Evolutionary conservation across 2,888 invertebrate genomes (phyloP).

Genomic region (Chydorus sphaericus): DNA sequence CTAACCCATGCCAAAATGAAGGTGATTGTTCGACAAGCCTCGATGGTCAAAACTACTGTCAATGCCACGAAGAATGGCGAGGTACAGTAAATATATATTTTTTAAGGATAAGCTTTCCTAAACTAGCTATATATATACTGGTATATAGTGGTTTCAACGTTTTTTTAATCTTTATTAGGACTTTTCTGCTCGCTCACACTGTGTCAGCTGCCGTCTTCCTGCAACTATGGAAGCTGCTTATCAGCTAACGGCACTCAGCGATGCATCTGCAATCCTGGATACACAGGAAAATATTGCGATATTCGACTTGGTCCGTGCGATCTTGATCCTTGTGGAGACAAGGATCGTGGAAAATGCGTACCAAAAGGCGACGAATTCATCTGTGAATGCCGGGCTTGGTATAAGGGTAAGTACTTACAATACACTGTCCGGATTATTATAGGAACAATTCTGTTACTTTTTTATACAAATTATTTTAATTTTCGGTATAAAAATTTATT

Average conservation of each 20-base stretch:
- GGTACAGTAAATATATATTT: conserved; percentile 32
- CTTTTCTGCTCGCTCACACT: conserved; percentile 58
- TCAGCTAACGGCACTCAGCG: conserved; percentile 26
- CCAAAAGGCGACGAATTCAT: conserved; percentile 48
- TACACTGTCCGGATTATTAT: too few relatives aligned
- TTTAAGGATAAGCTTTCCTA: neutral
- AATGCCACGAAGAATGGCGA: conserved; percentile 54
- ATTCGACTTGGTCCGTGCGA: conserved; percentile 54
- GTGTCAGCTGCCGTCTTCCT: conserved; percentile 51
- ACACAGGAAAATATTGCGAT: conserved; percentile 47
- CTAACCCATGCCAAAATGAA: conserved; percentile 55
- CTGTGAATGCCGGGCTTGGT: conserved; percentile 60
- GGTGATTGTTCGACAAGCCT: conserved; percentile 50
- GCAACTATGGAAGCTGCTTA: conserved; percentile 48
- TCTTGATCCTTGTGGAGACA: conserved; percentile 55
- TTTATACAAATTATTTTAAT: neutral
- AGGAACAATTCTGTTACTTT: too few relatives aligned
- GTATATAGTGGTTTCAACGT: neutral
- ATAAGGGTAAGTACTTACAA: conserved; percentile 38
- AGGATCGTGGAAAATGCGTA: conserved; percentile 55
- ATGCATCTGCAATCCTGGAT: conserved; percentile 50
- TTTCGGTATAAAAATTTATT: conserved; percentile 19
- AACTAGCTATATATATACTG: conserved; percentile 18
- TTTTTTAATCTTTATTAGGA: conserved; percentile 33
- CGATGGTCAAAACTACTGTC: conserved; percentile 43